Conservation (phyloP, 1,140 invertebrate genomes). For the Zaprionus taronus region DNA sequence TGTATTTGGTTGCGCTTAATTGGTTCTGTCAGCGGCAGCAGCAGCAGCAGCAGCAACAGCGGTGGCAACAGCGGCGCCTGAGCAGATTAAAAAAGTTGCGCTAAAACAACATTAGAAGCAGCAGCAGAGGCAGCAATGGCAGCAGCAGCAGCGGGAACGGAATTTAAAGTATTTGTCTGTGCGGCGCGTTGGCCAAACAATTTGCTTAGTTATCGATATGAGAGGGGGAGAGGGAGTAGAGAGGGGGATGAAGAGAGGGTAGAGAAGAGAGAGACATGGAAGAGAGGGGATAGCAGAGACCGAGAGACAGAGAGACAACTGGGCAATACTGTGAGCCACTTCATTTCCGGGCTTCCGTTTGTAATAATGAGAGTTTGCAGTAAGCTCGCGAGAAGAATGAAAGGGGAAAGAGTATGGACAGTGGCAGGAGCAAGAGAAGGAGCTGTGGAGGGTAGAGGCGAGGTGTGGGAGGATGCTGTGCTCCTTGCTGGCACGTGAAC, state of each 20-base stretch:
- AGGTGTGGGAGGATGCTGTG: neutral
- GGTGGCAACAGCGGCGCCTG: slow-evolving; percentile 38
- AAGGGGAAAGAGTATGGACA: slow-evolving; percentile 1
- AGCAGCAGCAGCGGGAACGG: slow-evolving; percentile 41
- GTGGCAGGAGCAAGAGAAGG: neutral
- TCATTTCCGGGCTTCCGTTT: slow-evolving; percentile 82
- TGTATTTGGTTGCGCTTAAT: slow-evolving; percentile 80
- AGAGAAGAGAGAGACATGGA: neutral
- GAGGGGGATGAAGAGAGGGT: neutral
- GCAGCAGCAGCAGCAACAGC: slow-evolving; percentile 33
- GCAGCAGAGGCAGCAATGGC: slow-evolving; percentile 63
- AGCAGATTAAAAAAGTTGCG: slow-evolving; percentile 80
- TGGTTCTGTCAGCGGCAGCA: slow-evolving; percentile 79
- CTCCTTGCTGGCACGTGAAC: slow-evolving; percentile 68
- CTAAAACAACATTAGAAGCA: slow-evolving; percentile 80
- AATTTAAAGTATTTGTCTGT: slow-evolving; percentile 77
- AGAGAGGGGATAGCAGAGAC: neutral
- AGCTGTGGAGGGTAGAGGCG: too few species aligned
- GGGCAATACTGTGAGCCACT: slow-evolving; percentile 54
- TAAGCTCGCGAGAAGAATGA: slow-evolving; percentile 78
- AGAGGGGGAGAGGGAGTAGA: neutral
- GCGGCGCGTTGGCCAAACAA: slow-evolving; percentile 71
- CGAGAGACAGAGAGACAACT: neutral
- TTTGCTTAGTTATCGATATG: slow-evolving; percentile 83
- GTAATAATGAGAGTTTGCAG: slow-evolving; percentile 81